Conservation (phyloP, 2,113 vertebrate species). For the Sarotherodon lohbergeri region DNA sequence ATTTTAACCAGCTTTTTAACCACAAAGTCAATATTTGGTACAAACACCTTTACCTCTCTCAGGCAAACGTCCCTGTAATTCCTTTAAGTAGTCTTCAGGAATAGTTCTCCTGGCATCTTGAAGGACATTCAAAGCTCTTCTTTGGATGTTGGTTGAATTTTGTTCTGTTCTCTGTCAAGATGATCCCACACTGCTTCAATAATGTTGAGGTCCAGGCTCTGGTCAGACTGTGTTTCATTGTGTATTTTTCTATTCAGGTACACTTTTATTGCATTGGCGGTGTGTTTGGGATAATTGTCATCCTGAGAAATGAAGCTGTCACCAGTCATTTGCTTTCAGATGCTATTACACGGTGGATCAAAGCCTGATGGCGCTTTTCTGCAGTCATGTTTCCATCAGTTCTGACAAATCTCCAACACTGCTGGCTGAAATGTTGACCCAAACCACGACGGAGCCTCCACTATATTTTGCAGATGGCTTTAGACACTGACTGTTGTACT, state of each 20-base stretch:
- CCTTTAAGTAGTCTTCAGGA: neutral
- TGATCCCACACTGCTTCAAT: neutral
- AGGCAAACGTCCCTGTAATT: neutral
- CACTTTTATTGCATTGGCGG: neutral
- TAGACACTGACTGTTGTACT: neutral
- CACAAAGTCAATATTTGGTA: neutral
- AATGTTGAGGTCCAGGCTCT: neutral
- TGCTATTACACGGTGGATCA: neutral
- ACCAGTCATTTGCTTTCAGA: neutral
- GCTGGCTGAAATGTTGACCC: neutral
- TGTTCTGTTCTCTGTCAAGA: neutral
- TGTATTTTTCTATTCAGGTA: neutral
- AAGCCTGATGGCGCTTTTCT: neutral
- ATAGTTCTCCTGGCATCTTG: neutral
- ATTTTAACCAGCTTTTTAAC: neutral
- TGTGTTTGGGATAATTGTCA: neutral
- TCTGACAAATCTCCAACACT: neutral
- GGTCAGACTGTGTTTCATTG: neutral
- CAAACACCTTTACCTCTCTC: neutral
- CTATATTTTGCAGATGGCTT: neutral
- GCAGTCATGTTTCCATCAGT: neutral
- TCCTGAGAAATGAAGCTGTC: neutral
- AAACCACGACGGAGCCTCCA: neutral
- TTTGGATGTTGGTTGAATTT: neutral
- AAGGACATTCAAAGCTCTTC: neutral